These are phyloP conservation scores for Enteromius paludinosus DNA, from an alignment of 2,797 vertebrate species.

Conservation along the genomic window DNA sequence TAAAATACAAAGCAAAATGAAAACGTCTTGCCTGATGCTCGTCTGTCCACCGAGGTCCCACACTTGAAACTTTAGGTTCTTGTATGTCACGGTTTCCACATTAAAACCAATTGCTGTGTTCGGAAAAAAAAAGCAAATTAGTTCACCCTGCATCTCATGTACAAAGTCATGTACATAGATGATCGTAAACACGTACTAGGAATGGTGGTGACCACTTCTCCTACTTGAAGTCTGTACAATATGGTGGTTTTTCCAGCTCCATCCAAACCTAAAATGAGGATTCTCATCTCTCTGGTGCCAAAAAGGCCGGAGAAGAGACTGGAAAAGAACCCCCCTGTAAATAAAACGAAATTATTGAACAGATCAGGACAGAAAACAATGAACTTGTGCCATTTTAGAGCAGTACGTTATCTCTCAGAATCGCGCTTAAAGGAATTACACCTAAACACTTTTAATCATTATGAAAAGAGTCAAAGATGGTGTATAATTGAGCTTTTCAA, in stretches of 20 bases:
- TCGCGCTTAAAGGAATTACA: neutral
- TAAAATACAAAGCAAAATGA: neutral
- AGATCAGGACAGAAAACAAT: neutral
- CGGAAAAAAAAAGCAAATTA: neutral
- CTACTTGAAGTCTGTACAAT: slow-evolving; percentile 94
- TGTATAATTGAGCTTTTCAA: neutral
- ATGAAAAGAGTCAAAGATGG: neutral
- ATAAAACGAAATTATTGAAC: neutral
- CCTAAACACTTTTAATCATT: neutral
- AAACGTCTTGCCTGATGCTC: slow-evolving; percentile 89
- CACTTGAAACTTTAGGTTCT: slow-evolving; percentile 97
- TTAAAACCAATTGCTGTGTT: slow-evolving; percentile 97
- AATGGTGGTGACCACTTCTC: slow-evolving; percentile 98
- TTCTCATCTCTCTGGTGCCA: slow-evolving; percentile 97
- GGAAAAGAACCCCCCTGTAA: slow-evolving; percentile 93
- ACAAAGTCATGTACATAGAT: neutral
- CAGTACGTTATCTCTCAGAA: neutral
- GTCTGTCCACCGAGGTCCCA: slow-evolving; percentile 99
- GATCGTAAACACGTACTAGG: slow-evolving; percentile 85
- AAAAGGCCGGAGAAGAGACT: slow-evolving; percentile 94
- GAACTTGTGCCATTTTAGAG: neutral
- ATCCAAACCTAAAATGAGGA: slow-evolving; percentile 95
- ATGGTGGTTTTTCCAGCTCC: slow-evolving; percentile 98
- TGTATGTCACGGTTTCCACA: slow-evolving; percentile 95
- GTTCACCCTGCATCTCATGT: neutral